Percentiles rank a stretch among this genome's conserved stretches.
Conservation (phyloP, 2,797 vertebrate species). For the Gymnoscopelus braueri region DNA sequence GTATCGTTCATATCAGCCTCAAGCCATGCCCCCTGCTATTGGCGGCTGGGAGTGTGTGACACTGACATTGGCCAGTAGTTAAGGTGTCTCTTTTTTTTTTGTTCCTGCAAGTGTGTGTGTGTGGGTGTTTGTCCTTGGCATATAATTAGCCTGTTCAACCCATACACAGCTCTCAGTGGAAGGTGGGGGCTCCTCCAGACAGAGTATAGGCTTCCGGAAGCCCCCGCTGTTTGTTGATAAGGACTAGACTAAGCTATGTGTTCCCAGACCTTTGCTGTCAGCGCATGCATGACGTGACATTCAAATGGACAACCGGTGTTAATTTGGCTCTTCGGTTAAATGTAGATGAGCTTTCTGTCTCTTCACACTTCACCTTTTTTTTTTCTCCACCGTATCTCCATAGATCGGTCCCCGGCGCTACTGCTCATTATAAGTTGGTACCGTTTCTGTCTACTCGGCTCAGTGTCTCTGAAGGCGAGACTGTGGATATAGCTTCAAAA, state of each 20-base stretch:
- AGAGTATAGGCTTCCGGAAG: constrained; percentile 50
- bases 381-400: too few relatives aligned
- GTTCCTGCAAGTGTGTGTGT: constrained; percentile 31
- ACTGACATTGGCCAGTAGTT: constrained; percentile 70
- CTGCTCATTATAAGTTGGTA: background rate
- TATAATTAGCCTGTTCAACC: constrained; percentile 78
- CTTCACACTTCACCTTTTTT: too few relatives aligned
- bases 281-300: background rate
- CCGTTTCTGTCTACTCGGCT: background rate
- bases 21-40: constrained; percentile 55
- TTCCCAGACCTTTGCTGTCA: constrained; percentile 21
- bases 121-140: constrained; percentile 80
- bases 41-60: constrained; percentile 53
- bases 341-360: constrained; percentile 17
- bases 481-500: too few relatives aligned
- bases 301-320: constrained; percentile 20
- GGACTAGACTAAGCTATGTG: constrained; percentile 41
- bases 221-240: constrained; percentile 69
- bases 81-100: constrained; percentile 46
- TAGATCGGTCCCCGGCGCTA: too few relatives aligned
- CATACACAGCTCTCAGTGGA: background rate
- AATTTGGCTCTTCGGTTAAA: constrained; percentile 27
- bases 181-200: constrained; percentile 51
- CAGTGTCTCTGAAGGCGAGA: too few relatives aligned
- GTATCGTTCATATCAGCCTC: constrained; percentile 66